These are phyloP conservation scores for Leiothrix lutea DNA, from an alignment of 2,113 vertebrate genomes.

Conservation along the genomic window DNA sequence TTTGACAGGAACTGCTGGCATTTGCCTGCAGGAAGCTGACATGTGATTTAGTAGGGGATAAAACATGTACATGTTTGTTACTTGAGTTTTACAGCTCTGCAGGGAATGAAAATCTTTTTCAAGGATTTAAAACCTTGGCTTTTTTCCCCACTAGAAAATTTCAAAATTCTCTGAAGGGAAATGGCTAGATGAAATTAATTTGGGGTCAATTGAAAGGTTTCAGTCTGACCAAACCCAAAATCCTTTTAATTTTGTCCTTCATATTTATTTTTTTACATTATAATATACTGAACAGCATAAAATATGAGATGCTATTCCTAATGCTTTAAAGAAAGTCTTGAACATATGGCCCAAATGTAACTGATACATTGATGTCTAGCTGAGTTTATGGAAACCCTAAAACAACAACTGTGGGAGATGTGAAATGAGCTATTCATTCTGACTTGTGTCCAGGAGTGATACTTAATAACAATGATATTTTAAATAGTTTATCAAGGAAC, in stretches of 20 bases:
- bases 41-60: slow-evolving; percentile 58
- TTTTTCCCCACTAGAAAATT: slow-evolving; percentile 40
- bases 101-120: slow-evolving; percentile 46
- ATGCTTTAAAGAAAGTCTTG: slow-evolving; percentile 27
- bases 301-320: slow-evolving; percentile 33
- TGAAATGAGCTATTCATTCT: slow-evolving; percentile 49
- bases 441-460: not conserved
- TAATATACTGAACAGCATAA: slow-evolving; percentile 7
- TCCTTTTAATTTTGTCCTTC: slow-evolving; percentile 45
- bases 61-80: slow-evolving; percentile 62
- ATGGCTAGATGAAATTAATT: slow-evolving; percentile 42
- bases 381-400: slow-evolving; percentile 55
- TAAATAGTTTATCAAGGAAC: slow-evolving; percentile 13
- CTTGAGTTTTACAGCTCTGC: slow-evolving; percentile 56
- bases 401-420: slow-evolving; percentile 23
- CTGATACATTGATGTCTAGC: slow-evolving; percentile 43
- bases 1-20: slow-evolving; percentile 56
- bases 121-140: slow-evolving; percentile 52
- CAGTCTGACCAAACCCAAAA: slow-evolving; percentile 22
- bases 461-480: slow-evolving; percentile 11
- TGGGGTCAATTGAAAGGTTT: slow-evolving; percentile 28
- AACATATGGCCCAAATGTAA: slow-evolving; percentile 45
- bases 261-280: slow-evolving; percentile 8
- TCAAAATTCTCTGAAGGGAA: slow-evolving; percentile 51
- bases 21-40: slow-evolving; percentile 45